Evolutionary conservation across 2,888 invertebrate genomes (phyloP), one percentile per base, ranked within the genome.

Genomic region (Cabera pusaria): DNA sequence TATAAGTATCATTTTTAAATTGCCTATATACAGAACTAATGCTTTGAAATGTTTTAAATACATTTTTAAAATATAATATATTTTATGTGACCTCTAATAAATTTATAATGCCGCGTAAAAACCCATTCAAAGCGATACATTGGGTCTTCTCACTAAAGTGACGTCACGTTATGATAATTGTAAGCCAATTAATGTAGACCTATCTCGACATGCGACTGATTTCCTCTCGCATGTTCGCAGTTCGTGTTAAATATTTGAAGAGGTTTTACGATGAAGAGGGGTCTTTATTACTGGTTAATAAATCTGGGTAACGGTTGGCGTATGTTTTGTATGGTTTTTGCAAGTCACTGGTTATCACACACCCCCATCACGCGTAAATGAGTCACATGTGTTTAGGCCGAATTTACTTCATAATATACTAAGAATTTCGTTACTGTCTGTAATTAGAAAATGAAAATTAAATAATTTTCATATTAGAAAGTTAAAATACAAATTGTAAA

Each of bases 41-140:
- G n/a, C n/a, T n/a, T n/a, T n/a, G n/a, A n/a, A n/a, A n/a, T n/a
- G n/a, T n/a, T n/a, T n/a, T n/a, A n/a, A n/a, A n/a, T n/a, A n/a
- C n/a, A n/a, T n/a, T n/a, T n/a, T n/a, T n/a, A n/a, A n/a, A n/a
- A n/a, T n/a, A n/a, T n/a, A n/a, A n/a, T n/a, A n/a, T n/a, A n/a
- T n/a, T n/a, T n/a, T n/a, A n/a, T n/a, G n/a, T n/a, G n/a, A n/a
- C n/a, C n/a, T n/a, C n/a, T n/a, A n/a, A n/a, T n/a, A n/a, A n/a
- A n/a, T n/a, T n/a, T n/a, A n/a, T 9, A 52, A 41, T 45, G 12
- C 45, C 17, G 38, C 59, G 68, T 64, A 67, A 70, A 70, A 65
- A 59, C 70, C 62, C 52, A 62, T 42, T 52, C 42, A 36, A 44
- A 5, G 24, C 37, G 28, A 49, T 46, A 56, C 52, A 44, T 24